A percentile compares a stretch with the other conserved stretches of the same genome.
phyloP scores from a whole-genome alignment of 2,888 invertebrate genomes.

The Acrocyrtus sp. region DNA sequence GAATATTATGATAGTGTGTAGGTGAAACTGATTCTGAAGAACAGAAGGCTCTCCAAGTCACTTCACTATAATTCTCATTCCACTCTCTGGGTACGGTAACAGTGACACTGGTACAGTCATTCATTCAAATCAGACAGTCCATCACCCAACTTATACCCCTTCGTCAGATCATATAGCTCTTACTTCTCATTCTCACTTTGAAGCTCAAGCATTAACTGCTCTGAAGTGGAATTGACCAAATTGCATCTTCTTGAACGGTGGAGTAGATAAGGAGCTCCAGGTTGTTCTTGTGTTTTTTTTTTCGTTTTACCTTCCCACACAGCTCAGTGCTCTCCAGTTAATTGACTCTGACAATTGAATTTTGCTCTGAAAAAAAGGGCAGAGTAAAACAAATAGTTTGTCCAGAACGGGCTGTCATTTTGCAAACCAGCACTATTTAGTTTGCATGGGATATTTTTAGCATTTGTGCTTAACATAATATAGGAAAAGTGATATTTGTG shows the following conservation, averaged over 20 bases:
- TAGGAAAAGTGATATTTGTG: background rate
- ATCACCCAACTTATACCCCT: conserved; percentile 43
- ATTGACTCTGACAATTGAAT: too few relatives aligned
- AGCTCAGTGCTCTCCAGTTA: too few relatives aligned
- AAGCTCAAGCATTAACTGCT: conserved; percentile 29
- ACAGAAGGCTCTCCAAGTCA: conserved; percentile 42
- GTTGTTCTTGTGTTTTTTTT: too few relatives aligned
- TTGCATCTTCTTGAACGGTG: background rate
- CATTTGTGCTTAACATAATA: too few relatives aligned
- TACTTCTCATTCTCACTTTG: conserved; percentile 36
- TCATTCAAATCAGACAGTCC: conserved; percentile 46
- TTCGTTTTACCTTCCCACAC: too few relatives aligned
- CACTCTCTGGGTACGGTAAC: conserved; percentile 43
- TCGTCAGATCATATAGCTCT: conserved; percentile 33
- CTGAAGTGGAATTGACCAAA: background rate
- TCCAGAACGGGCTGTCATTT: too few relatives aligned
- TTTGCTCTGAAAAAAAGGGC: too few relatives aligned
- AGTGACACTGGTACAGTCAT: conserved; percentile 55
- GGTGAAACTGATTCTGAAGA: conserved; percentile 35
- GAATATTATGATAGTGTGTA: conserved; percentile 14
- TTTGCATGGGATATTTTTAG: too few relatives aligned
- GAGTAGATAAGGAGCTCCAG: background rate
- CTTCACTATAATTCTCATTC: conserved; percentile 46
- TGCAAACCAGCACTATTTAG: too few relatives aligned
- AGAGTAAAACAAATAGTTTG: too few relatives aligned